Conservation (phyloP, 2,113 vertebrate species). For the Tenrec ecaudatus region DNA sequence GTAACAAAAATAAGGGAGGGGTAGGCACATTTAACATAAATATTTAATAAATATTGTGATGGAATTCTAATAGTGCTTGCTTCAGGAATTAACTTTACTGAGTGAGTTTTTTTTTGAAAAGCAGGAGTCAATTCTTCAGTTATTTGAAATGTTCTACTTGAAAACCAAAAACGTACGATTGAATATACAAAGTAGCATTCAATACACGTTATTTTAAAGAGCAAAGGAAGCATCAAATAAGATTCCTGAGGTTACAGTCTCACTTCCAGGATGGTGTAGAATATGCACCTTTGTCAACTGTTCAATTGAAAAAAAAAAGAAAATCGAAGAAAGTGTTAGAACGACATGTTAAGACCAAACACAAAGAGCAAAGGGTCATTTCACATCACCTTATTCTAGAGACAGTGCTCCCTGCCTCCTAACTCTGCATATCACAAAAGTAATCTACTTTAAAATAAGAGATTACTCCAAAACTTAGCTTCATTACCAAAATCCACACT, state of each 20-base stretch:
- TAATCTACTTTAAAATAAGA: slow-evolving; percentile 33
- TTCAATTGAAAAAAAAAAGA: slow-evolving; percentile 58
- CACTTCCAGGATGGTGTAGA: slow-evolving; percentile 50
- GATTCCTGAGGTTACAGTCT: slow-evolving; percentile 70
- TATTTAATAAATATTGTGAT: slow-evolving; percentile 31
- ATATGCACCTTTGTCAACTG: slow-evolving; percentile 63
- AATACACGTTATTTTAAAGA: slow-evolving; percentile 36
- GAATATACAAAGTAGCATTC: slow-evolving; percentile 18
- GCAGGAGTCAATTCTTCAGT: slow-evolving; percentile 40
- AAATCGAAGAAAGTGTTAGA: slow-evolving; percentile 61
- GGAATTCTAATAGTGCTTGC: not conserved
- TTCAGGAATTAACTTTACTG: not conserved
- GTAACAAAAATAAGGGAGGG: slow-evolving; percentile 8
- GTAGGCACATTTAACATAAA: slow-evolving; percentile 27
- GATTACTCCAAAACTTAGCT: not conserved
- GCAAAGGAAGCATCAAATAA: slow-evolving; percentile 55
- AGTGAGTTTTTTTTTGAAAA: not conserved
- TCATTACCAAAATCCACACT: slow-evolving; percentile 29
- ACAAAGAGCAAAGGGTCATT: slow-evolving; percentile 16
- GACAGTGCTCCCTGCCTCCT: slow-evolving; percentile 15
- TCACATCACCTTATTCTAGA: slow-evolving; percentile 44
- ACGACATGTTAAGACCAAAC: slow-evolving; percentile 13
- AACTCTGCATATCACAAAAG: not conserved
- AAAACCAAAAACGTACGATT: slow-evolving; percentile 36
- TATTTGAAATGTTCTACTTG: not conserved